Evolutionary conservation across 1,140 invertebrate species (phyloP), one percentile per base, ranked within the genome.

Genomic region (Pseudomyrmex sp.): DNA sequence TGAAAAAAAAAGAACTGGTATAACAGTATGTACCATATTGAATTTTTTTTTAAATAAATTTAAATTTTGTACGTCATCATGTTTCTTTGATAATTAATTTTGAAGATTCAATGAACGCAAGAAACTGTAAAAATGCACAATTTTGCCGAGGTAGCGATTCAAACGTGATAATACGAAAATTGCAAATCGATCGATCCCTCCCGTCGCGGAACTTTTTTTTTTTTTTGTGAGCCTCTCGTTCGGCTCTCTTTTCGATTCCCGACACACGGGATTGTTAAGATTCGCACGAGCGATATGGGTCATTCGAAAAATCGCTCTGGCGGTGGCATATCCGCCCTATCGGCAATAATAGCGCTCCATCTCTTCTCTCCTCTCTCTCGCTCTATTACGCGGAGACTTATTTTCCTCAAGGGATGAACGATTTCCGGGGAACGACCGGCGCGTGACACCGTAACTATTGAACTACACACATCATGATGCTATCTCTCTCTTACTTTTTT

Each of bases 401-500:
- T 89, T 84, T 85, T 85, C 23, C 88, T 83, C 77, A n/a, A 70
- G 77, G 76, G 82, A 68, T 69, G 65, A 84, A 77, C 68, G 69
- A 86, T 86, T 79, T 77, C 52, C 66, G 35, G 13, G 7, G 54
- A 86, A 86, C 68, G 65, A 61, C 63, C 13, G 26, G 15, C 66
- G 88, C 84, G 82, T 85, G 83, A 85, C 23, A 68, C 18, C 54
- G 23, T 50, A 82, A 77, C 9, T 63, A 26, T 63, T 58, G 44
- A 86, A n/a, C 46, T 52, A 74, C 20, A 74, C 20, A 9, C 20
- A 56, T 65, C 15, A 83, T 44, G 2, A 15, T 7, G 20, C 46
- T 61, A 8, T 52, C 20, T 23, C 35, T 58, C 3, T 58, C 1
- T 52, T 46, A 54, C 2, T 63, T 63, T 52, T 13, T 12, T 35